phyloP scores from a whole-genome alignment of 1,140 invertebrate genomes.

The Polyergus mexicanus region DNA sequence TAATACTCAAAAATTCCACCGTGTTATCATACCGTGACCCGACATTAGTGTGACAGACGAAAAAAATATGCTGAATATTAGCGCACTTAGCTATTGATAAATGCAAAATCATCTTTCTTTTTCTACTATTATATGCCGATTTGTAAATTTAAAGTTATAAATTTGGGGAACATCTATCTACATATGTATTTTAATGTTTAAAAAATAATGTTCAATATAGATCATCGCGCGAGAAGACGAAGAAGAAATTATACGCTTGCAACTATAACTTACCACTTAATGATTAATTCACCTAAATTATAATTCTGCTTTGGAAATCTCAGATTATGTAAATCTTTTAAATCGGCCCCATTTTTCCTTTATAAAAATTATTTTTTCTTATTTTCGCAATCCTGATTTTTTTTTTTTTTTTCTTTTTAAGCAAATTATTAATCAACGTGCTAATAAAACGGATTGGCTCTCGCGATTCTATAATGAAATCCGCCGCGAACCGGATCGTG shows the following conservation, averaged over 20 bases:
- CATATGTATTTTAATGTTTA: not conserved
- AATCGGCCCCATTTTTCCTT: too few relatives aligned
- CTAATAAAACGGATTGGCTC: not conserved
- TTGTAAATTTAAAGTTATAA: not conserved
- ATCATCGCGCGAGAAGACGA: too few relatives aligned
- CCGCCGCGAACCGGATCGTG: not conserved
- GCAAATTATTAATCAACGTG: conserved; percentile 9
- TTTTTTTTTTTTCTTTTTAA: not conserved
- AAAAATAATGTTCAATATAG: not conserved
- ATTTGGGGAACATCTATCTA: not conserved
- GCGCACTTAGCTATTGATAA: conserved; percentile 11
- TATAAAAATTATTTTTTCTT: not conserved
- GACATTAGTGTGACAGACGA: not conserved
- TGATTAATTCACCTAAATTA: too few relatives aligned
- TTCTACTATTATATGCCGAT: not conserved
- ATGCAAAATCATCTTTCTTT: not conserved
- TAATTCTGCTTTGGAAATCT: too few relatives aligned
- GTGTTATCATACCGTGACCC: conserved; percentile 31
- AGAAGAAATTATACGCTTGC: too few relatives aligned
- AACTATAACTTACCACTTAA: too few relatives aligned
- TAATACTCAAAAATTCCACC: conserved; percentile 40
- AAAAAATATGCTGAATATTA: conserved; percentile 9
- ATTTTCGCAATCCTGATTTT: not conserved
- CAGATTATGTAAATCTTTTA: too few relatives aligned
- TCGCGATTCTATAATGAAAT: not conserved